Conservation (phyloP, 2,888 invertebrate species). For the Drosophila imparisetae region DNA sequence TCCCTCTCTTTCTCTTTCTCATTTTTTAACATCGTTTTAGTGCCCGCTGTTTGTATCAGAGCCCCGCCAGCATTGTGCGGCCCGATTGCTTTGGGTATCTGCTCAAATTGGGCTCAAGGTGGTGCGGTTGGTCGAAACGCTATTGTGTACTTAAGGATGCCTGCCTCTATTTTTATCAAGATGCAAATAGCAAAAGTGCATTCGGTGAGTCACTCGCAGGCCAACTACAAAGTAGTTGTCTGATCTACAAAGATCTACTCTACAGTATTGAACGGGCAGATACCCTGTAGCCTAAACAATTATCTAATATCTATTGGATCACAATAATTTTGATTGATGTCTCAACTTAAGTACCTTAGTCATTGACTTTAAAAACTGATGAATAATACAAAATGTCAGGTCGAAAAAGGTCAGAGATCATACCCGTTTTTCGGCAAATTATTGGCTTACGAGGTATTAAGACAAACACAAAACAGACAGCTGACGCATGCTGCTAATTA, state of each 20-base stretch:
- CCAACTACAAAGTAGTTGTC: constrained; percentile 5
- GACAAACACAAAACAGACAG: constrained; percentile 18
- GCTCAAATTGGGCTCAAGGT: constrained; percentile 93
- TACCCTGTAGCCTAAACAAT: constrained; percentile 6
- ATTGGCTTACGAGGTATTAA: constrained; percentile 5
- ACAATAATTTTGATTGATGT: not conserved
- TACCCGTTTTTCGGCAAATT: not conserved
- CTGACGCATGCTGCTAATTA: constrained; percentile 51
- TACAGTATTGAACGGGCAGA: not conserved
- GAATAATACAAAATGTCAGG: not conserved
- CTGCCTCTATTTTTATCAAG: constrained; percentile 96
- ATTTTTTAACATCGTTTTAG: constrained; percentile 83
- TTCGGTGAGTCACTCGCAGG: constrained; percentile 87
- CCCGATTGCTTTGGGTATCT: constrained; percentile 98
- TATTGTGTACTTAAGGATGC: constrained; percentile 98
- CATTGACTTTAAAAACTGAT: no score
- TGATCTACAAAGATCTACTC: constrained; percentile 5
- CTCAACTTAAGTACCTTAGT: not conserved
- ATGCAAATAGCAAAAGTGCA: constrained; percentile 93
- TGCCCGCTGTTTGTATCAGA: constrained; percentile 91
- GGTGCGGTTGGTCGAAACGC: constrained; percentile 95
- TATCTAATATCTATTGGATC: not conserved
- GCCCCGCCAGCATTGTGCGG: constrained; percentile 91
- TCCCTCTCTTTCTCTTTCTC: constrained; percentile 14
- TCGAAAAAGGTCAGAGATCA: not conserved